phyloP scores from a whole-genome alignment of 2,797 vertebrate species.

The Bufotes viridis region DNA sequence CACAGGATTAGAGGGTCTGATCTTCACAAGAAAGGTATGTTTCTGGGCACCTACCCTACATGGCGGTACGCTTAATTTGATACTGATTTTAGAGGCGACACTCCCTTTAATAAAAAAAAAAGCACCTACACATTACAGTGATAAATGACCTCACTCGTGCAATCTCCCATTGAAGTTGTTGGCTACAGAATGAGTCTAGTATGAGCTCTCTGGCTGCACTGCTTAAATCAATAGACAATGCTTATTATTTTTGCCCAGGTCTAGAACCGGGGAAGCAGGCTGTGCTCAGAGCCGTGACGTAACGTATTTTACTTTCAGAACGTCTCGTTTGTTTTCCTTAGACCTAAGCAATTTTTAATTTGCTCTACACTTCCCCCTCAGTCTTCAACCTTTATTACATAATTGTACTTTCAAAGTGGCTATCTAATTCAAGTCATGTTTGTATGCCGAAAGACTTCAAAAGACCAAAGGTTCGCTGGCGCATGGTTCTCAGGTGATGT shows the following conservation, averaged over 20 bases:
- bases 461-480: constrained; percentile 72
- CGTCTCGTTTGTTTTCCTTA: constrained; percentile 82
- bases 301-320: constrained; percentile 71
- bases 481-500: constrained; percentile 88
- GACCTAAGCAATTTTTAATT: constrained; percentile 79
- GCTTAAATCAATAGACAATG: constrained; percentile 32
- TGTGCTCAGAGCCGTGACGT: constrained; percentile 63
- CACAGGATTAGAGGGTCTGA: no score
- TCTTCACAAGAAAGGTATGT: no score
- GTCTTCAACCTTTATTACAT: constrained; percentile 86
- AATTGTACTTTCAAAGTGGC: constrained; percentile 91
- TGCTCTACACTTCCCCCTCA: constrained; percentile 85
- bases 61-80: no score
- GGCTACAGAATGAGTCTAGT: constrained; percentile 34
- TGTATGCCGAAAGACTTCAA: constrained; percentile 85
- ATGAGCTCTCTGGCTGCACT: constrained; percentile 40
- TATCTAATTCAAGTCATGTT: constrained; percentile 91
- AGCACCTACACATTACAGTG: neutral
- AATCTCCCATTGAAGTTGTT: constrained; percentile 50
- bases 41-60: no score
- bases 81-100: no score
- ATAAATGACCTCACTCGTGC: constrained; percentile 7
- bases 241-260: constrained; percentile 37
- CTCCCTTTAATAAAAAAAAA: neutral
- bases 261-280: constrained; percentile 17